Conservation (phyloP, 1,140 invertebrate genomes). For the Triops longicaudatus region DNA sequence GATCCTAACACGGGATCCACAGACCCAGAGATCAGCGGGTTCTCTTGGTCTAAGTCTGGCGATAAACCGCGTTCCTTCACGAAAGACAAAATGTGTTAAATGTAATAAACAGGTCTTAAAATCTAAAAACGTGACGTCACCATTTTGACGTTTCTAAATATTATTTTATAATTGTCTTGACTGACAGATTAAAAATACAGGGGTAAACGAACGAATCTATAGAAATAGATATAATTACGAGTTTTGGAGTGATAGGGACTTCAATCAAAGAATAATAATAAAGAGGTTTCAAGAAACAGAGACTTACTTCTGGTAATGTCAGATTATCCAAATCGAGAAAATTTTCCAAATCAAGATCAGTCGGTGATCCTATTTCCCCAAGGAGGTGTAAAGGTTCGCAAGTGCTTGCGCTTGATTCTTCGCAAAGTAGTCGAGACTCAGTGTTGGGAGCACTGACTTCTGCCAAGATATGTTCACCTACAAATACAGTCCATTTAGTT, state of each 20-base stretch:
- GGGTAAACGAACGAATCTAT: no score
- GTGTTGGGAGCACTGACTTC: not conserved
- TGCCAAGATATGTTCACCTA: slow-evolving; percentile 1
- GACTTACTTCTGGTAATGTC: not conserved
- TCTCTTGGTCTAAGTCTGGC: slow-evolving; percentile 11
- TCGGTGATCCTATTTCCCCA: not conserved
- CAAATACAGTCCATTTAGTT: not conserved
- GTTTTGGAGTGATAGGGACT: no score
- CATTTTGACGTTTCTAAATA: no score
- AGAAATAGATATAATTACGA: no score
- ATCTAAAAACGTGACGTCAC: not conserved
- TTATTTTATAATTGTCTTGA: no score
- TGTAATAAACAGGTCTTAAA: not conserved
- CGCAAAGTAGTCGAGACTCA: not conserved
- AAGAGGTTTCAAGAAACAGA: no score
- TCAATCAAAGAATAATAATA: no score
- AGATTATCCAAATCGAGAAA: slow-evolving; percentile 1
- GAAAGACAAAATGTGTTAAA: not conserved
- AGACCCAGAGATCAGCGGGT: not conserved
- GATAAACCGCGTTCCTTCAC: slow-evolving; percentile 4
- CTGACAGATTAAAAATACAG: no score
- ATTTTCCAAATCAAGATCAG: slow-evolving; percentile 16
- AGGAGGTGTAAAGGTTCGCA: not conserved
- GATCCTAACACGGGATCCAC: slow-evolving; percentile 21
- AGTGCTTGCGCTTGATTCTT: not conserved